Conservation (phyloP, 2,113 vertebrate genomes). For the Nothobranchius furzeri region DNA sequence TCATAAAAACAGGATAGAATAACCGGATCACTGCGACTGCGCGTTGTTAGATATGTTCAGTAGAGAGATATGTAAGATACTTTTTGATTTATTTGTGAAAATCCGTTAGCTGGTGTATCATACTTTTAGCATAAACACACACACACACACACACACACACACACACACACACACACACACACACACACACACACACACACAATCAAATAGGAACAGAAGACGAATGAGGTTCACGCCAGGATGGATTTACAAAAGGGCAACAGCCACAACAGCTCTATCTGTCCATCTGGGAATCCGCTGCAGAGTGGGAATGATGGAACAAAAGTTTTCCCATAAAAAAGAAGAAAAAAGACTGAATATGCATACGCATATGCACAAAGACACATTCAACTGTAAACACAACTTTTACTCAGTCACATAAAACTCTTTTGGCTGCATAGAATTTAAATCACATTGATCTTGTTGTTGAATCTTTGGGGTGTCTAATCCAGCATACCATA, state of each 20-base stretch:
- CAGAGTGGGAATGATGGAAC: slow-evolving; percentile 12
- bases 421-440: neutral
- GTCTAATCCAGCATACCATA: too few species aligned
- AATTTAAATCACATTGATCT: too few species aligned
- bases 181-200: too few species aligned
- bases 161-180: too few species aligned
- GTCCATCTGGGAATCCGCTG: slow-evolving; percentile 15
- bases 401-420: neutral
- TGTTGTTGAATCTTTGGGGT: too few species aligned
- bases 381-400: neutral
- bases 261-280: slow-evolving; percentile 28
- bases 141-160: too few species aligned
- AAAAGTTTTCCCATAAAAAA: neutral
- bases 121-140: neutral
- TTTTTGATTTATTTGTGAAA: neutral
- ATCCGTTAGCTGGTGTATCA: neutral
- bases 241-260: slow-evolving; percentile 21
- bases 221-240: slow-evolving; percentile 27
- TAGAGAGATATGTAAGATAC: too few species aligned
- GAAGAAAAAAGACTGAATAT: neutral
- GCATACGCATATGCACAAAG: neutral
- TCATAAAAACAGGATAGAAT: neutral
- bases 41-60: too few species aligned
- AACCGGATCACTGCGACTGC: too few species aligned
- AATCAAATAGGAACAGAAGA: neutral